phyloP scores from a whole-genome alignment of 2,797 vertebrate genomes.

The Falco columbarius region DNA sequence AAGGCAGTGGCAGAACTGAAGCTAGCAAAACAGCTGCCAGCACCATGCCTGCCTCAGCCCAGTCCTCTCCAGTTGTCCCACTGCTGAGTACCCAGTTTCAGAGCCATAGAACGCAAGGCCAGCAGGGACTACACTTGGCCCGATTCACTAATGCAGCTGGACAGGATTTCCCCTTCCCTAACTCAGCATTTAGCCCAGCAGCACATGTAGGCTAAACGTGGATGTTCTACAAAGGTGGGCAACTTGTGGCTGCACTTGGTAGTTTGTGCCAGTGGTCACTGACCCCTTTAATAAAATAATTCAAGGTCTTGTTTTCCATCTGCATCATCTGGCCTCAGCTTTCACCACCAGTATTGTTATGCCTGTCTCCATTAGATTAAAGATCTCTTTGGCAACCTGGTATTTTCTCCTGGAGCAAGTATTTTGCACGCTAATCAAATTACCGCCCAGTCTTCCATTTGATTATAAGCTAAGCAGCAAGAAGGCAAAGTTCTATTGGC shows the following conservation, averaged over 20 bases:
- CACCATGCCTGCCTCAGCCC: not conserved
- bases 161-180: not conserved
- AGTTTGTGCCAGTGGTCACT: not conserved
- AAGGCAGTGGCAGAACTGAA: not conserved
- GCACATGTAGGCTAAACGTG: not conserved
- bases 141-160: not conserved
- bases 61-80: not conserved
- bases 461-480: conserved; percentile 19
- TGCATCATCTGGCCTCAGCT: not conserved
- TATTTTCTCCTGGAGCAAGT: conserved; percentile 24
- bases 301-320: not conserved
- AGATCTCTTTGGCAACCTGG: conserved; percentile 43
- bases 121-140: not conserved
- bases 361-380: conserved; percentile 24
- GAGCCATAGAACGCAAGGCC: not conserved
- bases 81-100: not conserved
- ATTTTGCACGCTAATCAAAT: conserved; percentile 40
- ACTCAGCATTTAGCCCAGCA: not conserved
- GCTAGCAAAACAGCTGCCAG: not conserved
- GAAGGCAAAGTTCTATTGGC: not conserved
- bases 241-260: not conserved
- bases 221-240: not conserved
- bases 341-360: not conserved
- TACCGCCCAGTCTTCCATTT: conserved; percentile 5
- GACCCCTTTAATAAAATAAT: not conserved